Base-by-base conservation (phyloP, 2,888 invertebrate species). In the Chorisops tibialis region DNA sequence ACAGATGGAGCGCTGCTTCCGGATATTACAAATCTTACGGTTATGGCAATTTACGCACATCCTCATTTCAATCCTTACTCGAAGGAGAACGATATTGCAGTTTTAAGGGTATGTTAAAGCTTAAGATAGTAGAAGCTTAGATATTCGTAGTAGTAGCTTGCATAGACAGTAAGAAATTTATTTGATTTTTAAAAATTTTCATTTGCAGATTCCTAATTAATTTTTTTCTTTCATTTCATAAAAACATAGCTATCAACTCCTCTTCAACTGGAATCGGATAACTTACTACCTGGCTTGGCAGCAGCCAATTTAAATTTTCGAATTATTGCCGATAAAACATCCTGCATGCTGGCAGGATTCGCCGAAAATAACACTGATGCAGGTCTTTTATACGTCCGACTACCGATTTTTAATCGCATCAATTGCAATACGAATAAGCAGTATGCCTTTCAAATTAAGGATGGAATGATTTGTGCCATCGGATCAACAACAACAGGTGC, bases 31-130 rank as follows among this genome's bases (percentile, higher is more conserved):
- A 5, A 38, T 9, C 12, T 38, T 38, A 14, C 37, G 12, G 14
- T 61, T 9, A 18, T 9, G 3, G 63, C 64, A 11, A 59, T 67
- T 16, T 66, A 61, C 50, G 52, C 52, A 5, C 63, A 67, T 48
- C 60, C 52, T 11, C 18, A 52, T 18, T 66, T 16, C 38, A 63
- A 62, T 61, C 62, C 64, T 14, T 63, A 48, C 11, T 61, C 64
- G 9, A 30, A 41, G 16, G 59, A 64, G 18, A 65, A 67, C 35
- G 64, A 67, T 61, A 54, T 67, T 18, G 67, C 63, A 18, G 63
- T 67, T n/a, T 16, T 67, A 5, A 24, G 63, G 37, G 65, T 63
- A 58, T 51, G 54, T 39, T 11, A 7, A 30, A 30, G 2, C n/a
- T n/a, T n/a, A n/a, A n/a, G n/a, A n/a, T n/a, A n/a, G n/a, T n/a